These are phyloP conservation scores for Pelvicachromis taeniatus DNA, from an alignment of 2,113 vertebrate genomes.

Conservation along the genomic window DNA sequence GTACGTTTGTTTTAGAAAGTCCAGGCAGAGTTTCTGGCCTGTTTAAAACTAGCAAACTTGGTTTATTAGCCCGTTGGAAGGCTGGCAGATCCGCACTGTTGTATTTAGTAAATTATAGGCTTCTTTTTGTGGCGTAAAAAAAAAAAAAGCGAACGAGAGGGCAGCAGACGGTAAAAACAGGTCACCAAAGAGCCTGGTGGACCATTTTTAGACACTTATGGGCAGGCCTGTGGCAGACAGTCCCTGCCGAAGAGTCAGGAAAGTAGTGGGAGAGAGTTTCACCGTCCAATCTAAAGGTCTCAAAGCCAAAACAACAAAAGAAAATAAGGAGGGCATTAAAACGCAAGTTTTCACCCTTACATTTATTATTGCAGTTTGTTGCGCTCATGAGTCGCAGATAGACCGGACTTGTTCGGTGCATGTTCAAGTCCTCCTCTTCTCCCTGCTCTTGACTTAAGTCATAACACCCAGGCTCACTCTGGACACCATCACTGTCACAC, in stretches of 20 bases:
- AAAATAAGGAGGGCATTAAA: not conserved
- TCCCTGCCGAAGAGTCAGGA: not conserved
- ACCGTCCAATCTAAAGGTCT: not conserved
- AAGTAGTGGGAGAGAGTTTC: not conserved
- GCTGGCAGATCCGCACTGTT: not conserved
- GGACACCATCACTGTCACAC: conserved; percentile 67
- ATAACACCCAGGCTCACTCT: conserved; percentile 45
- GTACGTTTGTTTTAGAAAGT: not conserved
- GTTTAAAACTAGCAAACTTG: not conserved
- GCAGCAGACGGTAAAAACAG: not conserved
- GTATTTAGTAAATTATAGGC: not conserved
- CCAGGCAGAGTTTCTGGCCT: not conserved
- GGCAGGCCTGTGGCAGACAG: not conserved
- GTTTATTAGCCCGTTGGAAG: not conserved
- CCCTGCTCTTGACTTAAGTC: conserved; percentile 24
- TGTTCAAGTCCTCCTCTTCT: not conserved
- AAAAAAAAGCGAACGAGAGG: not conserved
- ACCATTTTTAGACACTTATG: not conserved
- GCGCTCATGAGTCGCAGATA: not conserved
- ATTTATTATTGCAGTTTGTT: not conserved
- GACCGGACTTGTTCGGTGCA: not conserved
- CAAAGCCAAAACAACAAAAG: not conserved
- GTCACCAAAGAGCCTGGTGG: not conserved
- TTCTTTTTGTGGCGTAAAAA: not conserved
- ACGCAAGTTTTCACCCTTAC: not conserved